Conservation (phyloP, 2,888 invertebrate genomes). For the Euzetes globulus region DNA sequence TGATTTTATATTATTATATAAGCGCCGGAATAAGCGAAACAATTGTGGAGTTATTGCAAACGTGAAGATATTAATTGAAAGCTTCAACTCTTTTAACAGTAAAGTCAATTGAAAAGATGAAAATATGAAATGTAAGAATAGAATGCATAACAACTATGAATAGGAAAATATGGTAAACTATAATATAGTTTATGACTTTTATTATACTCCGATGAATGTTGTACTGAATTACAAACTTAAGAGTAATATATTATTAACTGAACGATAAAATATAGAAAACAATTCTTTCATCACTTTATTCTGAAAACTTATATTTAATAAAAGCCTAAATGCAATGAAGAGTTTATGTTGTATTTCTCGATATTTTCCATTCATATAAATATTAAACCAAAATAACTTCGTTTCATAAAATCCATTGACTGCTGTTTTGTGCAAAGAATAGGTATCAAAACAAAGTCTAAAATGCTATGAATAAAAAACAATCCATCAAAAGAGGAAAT, state of each 20-base stretch:
- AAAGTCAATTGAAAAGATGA: not conserved
- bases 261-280: not conserved
- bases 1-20: too few species aligned
- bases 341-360: not conserved
- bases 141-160: not conserved
- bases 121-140: not conserved
- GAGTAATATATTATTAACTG: slow-evolving; percentile 17
- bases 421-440: not conserved
- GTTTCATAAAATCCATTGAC: not conserved
- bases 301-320: too few species aligned
- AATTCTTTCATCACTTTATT: slow-evolving; percentile 11
- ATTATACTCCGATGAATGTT: not conserved
- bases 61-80: too few species aligned
- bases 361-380: not conserved
- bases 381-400: not conserved
- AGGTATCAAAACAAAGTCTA: not conserved
- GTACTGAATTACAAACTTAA: slow-evolving; percentile 2
- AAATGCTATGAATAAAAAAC: not conserved
- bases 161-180: not conserved
- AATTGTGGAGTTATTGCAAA: too few species aligned
- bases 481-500: slow-evolving; percentile 2
- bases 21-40: too few species aligned
- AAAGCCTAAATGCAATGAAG: too few species aligned
- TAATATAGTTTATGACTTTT: not conserved
- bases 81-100: not conserved